phyloP scores from a whole-genome alignment of 1,140 invertebrate species.

The Drosophila dunni region DNA sequence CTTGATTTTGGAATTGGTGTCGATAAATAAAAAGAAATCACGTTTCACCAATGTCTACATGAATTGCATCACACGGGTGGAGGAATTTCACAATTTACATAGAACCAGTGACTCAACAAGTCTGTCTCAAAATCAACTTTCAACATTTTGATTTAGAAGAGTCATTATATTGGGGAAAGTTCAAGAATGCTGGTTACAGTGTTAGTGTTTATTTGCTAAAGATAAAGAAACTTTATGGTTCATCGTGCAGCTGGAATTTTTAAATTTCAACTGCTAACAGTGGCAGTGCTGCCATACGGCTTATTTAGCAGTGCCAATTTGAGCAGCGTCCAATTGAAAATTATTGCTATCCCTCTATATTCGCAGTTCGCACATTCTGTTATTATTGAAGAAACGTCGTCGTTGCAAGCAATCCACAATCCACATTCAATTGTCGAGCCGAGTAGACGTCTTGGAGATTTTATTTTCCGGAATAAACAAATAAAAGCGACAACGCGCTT shows the following conservation, averaged over 20 bases:
- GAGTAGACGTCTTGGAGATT: constrained; percentile 38
- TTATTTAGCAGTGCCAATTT: constrained; percentile 6
- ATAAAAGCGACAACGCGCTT: constrained; percentile 28
- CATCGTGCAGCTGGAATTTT: background rate
- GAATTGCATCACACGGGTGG: background rate
- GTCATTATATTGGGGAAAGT: background rate
- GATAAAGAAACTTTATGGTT: background rate
- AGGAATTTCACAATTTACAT: constrained; percentile 9
- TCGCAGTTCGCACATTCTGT: constrained; percentile 3
- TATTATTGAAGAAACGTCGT: constrained; percentile 9
- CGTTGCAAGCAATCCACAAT: constrained; percentile 31
- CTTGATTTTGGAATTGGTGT: constrained; percentile 3
- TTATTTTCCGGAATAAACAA: constrained; percentile 14
- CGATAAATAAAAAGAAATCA: background rate
- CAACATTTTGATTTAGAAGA: too few species aligned
- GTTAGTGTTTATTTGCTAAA: too few species aligned
- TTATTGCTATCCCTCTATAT: constrained; percentile 4
- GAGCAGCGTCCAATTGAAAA: background rate
- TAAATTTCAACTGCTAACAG: background rate
- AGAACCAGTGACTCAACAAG: background rate
- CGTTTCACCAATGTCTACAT: constrained; percentile 11
- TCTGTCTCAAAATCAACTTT: too few species aligned
- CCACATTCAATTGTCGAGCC: constrained; percentile 26
- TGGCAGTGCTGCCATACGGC: background rate
- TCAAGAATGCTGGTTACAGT: background rate